Conservation (phyloP, 2,888 invertebrate genomes). For the Cerastoderma edule region DNA sequence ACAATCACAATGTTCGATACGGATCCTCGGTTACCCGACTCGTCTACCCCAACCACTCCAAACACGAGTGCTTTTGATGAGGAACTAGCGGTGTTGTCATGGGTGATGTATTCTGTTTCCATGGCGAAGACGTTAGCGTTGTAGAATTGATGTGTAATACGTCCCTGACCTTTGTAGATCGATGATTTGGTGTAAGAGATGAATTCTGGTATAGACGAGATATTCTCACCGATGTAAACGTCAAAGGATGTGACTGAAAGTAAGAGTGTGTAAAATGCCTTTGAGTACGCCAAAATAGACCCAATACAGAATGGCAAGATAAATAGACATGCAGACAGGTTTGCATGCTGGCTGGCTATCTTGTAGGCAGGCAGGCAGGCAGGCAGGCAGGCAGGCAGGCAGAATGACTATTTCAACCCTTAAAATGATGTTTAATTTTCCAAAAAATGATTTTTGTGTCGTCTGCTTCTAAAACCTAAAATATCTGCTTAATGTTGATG, state of each 20-base stretch:
- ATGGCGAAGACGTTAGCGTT: slow-evolving; percentile 4
- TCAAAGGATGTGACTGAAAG: slow-evolving; percentile 11
- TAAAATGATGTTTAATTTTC: too few relatives aligned
- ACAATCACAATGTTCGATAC: slow-evolving; percentile 12
- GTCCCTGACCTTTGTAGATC: slow-evolving; percentile 12
- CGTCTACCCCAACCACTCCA: slow-evolving; percentile 3
- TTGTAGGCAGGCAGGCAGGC: background rate
- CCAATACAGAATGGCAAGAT: background rate
- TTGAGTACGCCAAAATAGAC: background rate
- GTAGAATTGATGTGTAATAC: slow-evolving; percentile 4
- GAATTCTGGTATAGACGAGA: background rate
- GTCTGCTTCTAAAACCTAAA: too few relatives aligned
- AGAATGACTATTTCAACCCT: too few relatives aligned
- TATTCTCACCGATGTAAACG: slow-evolving; percentile 8
- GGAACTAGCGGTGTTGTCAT: background rate
- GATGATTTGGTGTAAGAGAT: background rate
- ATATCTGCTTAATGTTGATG: too few relatives aligned
- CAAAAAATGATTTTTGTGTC: too few relatives aligned
- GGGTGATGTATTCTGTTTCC: slow-evolving; percentile 8
- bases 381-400: background rate
- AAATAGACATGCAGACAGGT: too few relatives aligned
- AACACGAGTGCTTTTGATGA: background rate
- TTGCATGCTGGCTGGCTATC: background rate
- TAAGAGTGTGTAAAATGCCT: background rate
- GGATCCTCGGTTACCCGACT: background rate